Evolutionary conservation across 2,888 invertebrate genomes (phyloP).

Genomic region (Nomada hirtipes): DNA sequence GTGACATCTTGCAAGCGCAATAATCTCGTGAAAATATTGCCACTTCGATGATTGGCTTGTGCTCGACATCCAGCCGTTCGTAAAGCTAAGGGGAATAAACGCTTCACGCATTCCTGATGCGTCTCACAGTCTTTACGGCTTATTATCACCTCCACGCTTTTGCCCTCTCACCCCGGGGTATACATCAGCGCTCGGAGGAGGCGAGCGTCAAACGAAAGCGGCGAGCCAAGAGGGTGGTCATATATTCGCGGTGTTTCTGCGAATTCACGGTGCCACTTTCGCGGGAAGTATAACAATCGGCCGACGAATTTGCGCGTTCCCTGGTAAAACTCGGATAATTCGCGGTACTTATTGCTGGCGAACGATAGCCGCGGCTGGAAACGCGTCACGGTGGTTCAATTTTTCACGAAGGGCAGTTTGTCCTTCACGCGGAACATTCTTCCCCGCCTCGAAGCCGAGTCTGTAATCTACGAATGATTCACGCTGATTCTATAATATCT

Average conservation of each 20-base stretch:
- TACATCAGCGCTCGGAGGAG: constrained; percentile 68
- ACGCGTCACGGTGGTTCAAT: neutral
- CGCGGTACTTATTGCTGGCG: no score
- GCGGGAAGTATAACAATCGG: constrained; percentile 28
- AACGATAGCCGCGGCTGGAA: no score
- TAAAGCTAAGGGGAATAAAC: constrained; percentile 71
- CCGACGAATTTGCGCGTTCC: neutral
- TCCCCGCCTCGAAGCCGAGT: no score
- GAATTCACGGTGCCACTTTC: constrained; percentile 38
- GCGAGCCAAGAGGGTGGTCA: constrained; percentile 14
- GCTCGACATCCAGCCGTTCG: constrained; percentile 54
- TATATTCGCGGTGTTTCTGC: constrained; percentile 52
- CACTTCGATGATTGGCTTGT: constrained; percentile 53
- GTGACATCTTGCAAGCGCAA: constrained; percentile 57
- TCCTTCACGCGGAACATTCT: no score
- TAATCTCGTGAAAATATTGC: constrained; percentile 67
- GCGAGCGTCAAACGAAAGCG: constrained; percentile 41
- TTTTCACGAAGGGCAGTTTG: neutral
- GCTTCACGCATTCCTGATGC: constrained; percentile 79
- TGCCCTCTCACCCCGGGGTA: constrained; percentile 72
- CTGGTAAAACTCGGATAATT: neutral
- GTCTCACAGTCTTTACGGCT: constrained; percentile 79
- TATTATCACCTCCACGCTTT: constrained; percentile 80
- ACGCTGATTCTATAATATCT: no score
- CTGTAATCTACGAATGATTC: no score